These are phyloP conservation scores for Crenichthys baileyi DNA, from an alignment of 2,797 vertebrate genomes.

Conservation along the genomic window DNA sequence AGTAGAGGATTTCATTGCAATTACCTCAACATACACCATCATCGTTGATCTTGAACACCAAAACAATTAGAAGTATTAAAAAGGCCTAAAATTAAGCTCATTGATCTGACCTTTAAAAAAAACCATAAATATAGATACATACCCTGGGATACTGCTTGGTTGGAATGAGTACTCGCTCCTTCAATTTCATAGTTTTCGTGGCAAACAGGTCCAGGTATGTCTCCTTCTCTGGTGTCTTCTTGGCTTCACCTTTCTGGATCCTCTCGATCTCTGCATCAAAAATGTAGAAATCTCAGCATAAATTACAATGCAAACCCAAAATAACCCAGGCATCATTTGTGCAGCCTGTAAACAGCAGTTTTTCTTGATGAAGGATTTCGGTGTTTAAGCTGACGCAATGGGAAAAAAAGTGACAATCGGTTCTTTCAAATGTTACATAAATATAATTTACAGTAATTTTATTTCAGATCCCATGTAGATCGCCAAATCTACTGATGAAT, in stretches of 20 bases:
- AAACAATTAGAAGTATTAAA: too few relatives aligned
- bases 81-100: neutral
- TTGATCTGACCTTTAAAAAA: neutral
- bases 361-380: neutral
- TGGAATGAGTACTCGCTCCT: slow-evolving; percentile 95
- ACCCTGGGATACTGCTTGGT: slow-evolving; percentile 96
- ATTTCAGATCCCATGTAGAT: neutral
- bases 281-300: neutral
- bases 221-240: slow-evolving; percentile 92
- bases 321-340: too few relatives aligned
- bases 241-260: slow-evolving; percentile 93
- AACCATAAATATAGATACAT: slow-evolving; percentile 38
- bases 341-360: neutral
- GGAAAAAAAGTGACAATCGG: neutral
- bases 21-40: neutral
- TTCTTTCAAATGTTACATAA: neutral
- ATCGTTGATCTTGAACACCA: too few relatives aligned
- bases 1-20: neutral
- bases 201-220: slow-evolving; percentile 94
- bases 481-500: neutral
- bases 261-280: slow-evolving; percentile 89
- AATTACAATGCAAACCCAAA: neutral
- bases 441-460: neutral
- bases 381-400: neutral
- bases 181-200: slow-evolving; percentile 93